A percentile compares a stretch with the other conserved stretches of the same genome.
Evolutionary conservation across 2,797 vertebrate genomes (phyloP).

Genomic region (Gallinago nigripennis): DNA sequence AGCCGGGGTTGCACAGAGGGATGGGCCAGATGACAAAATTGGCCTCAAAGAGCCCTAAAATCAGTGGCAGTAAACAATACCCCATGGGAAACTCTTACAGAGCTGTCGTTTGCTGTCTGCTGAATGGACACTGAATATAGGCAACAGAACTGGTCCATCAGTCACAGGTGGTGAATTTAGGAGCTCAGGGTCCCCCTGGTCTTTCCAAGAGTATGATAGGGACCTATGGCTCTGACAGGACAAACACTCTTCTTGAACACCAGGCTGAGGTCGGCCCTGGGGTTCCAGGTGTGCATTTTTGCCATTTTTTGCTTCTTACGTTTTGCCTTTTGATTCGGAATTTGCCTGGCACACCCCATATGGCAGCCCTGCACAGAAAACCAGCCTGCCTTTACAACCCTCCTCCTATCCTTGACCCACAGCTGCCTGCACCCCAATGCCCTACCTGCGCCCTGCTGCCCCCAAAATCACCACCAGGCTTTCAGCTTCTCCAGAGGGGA

Average conservation of each 20-base stretch:
- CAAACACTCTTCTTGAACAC: background rate
- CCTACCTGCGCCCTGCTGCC: background rate
- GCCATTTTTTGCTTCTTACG: background rate
- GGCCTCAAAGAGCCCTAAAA: background rate
- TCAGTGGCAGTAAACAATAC: background rate
- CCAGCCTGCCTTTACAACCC: background rate
- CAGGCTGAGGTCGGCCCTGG: accelerated
- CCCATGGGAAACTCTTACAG: accelerated
- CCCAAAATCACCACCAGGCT: background rate
- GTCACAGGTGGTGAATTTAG: accelerated
- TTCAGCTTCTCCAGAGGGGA: background rate
- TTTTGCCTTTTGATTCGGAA: background rate
- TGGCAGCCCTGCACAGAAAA: background rate
- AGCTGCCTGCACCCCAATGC: background rate
- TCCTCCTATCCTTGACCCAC: background rate
- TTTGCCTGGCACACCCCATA: accelerated
- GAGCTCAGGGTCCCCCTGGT: background rate
- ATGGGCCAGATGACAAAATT: background rate
- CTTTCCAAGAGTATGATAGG: accelerated
- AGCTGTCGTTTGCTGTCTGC: background rate
- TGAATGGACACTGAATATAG: accelerated
- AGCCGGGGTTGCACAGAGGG: background rate
- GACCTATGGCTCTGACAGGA: background rate
- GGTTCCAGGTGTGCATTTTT: no score
- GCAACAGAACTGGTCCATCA: accelerated